Conservation (phyloP, 2,888 invertebrate genomes). For the Pogonocherus hispidulus region DNA sequence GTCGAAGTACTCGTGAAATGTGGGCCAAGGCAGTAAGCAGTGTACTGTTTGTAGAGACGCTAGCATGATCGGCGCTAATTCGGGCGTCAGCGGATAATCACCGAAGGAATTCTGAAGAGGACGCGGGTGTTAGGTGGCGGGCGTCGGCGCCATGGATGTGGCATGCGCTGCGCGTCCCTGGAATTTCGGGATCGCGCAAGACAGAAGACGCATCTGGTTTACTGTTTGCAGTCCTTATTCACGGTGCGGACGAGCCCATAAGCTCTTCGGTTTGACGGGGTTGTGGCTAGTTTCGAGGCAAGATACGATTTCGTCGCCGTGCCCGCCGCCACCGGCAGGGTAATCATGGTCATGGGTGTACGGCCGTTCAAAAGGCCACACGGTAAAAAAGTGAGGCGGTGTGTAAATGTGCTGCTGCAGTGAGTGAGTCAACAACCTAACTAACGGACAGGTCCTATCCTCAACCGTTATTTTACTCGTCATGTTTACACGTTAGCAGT, state of each 20-base stretch:
- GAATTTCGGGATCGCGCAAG: slow-evolving; percentile 47
- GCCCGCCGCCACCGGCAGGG: slow-evolving; percentile 28
- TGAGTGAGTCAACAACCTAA: slow-evolving; percentile 48
- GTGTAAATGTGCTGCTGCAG: slow-evolving; percentile 55
- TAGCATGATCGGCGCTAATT: slow-evolving; percentile 23
- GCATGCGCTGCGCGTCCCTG: slow-evolving; percentile 51
- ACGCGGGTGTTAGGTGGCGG: slow-evolving; percentile 32
- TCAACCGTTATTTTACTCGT: slow-evolving; percentile 28
- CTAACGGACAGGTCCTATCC: slow-evolving; percentile 32
- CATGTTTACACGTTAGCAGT: slow-evolving; percentile 36
- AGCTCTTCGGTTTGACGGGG: slow-evolving; percentile 57
- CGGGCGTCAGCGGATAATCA: slow-evolving; percentile 21
- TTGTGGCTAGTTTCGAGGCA: slow-evolving; percentile 54
- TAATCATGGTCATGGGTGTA: slow-evolving; percentile 59
- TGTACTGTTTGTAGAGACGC: slow-evolving; percentile 16
- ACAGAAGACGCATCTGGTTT: slow-evolving; percentile 51
- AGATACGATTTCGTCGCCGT: slow-evolving; percentile 49
- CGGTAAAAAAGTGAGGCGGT: slow-evolving; percentile 57
- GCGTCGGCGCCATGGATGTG: slow-evolving; percentile 45
- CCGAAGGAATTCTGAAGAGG: slow-evolving; percentile 9
- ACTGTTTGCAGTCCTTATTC: slow-evolving; percentile 54
- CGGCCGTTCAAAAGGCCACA: slow-evolving; percentile 51
- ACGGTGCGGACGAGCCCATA: slow-evolving; percentile 53
- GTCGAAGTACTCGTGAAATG: neutral
- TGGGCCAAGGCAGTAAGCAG: neutral